phyloP scores from a whole-genome alignment of 2,797 vertebrate species.

The Adrianichthys oophorus region DNA sequence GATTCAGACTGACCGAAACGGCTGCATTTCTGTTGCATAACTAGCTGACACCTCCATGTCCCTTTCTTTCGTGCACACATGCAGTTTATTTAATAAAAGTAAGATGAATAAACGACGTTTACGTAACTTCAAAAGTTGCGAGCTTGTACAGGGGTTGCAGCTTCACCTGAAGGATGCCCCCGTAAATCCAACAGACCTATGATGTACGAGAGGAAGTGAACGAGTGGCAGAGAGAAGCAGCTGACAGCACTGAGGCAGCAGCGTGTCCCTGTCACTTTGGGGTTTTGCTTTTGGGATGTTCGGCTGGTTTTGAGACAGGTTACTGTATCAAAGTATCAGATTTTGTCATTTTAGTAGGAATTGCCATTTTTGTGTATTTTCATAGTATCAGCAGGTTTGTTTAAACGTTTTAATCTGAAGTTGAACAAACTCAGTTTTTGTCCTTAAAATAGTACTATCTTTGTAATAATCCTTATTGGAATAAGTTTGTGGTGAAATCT shows the following conservation, averaged over 20 bases:
- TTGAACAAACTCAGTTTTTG: conserved; percentile 10
- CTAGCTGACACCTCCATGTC: conserved; percentile 52
- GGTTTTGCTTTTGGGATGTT: background rate
- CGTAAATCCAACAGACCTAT: conserved; percentile 4
- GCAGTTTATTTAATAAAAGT: conserved; percentile 26
- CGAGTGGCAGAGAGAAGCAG: conserved; percentile 23
- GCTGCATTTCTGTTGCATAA: conserved; percentile 57
- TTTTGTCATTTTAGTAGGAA: no score
- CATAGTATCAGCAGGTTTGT: conserved; percentile 11
- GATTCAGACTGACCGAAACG: conserved; percentile 56
- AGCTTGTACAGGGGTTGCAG: background rate
- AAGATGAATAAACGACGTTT: conserved; percentile 8
- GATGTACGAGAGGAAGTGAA: conserved; percentile 21
- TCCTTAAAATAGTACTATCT: no score
- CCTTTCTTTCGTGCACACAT: conserved; percentile 25
- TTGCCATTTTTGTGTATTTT: background rate
- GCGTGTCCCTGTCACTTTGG: background rate
- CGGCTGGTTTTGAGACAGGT: no score
- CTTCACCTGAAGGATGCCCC: conserved; percentile 17
- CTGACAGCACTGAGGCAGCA: conserved; percentile 12
- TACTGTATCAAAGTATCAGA: no score
- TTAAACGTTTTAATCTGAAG: conserved; percentile 11
- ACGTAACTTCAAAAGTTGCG: conserved; percentile 1
- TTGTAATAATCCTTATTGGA: no score
- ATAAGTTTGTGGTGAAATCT: no score